Percentiles rank a stretch among this genome's conserved stretches.
Conservation (phyloP, 2,888 invertebrate genomes). For the Congeria kusceri region DNA sequence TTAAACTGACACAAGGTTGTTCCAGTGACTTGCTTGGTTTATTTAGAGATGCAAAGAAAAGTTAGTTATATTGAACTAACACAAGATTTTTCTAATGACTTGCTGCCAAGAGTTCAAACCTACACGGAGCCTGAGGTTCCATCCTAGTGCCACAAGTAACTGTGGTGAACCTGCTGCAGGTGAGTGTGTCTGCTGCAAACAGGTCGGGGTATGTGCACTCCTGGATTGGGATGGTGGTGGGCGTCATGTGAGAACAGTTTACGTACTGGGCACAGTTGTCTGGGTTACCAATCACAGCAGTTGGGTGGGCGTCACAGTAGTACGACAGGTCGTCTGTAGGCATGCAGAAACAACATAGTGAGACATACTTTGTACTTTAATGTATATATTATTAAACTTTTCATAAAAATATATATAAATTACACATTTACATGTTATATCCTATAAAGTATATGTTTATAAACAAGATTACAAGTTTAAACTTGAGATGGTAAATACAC, state of each 20-base stretch:
- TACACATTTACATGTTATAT: too few relatives aligned
- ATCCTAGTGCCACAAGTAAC: conserved; percentile 60
- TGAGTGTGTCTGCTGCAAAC: conserved; percentile 52
- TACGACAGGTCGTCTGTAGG: conserved; percentile 56
- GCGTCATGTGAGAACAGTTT: conserved; percentile 60
- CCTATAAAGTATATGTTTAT: too few relatives aligned
- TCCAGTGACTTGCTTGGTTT: too few relatives aligned
- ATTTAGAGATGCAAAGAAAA: too few relatives aligned
- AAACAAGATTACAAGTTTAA: too few relatives aligned
- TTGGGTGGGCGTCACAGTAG: conserved; percentile 62
- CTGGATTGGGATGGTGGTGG: conserved; percentile 26
- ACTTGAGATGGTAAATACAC: too few relatives aligned
- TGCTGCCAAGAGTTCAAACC: conserved; percentile 26
- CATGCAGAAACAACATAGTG: conserved; percentile 15
- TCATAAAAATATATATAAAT: too few relatives aligned
- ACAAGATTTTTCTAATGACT: too few relatives aligned
- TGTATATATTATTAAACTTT: too few relatives aligned
- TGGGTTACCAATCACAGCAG: conserved; percentile 49
- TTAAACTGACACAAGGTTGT: too few relatives aligned
- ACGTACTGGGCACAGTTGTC: conserved; percentile 69
- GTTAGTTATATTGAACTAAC: too few relatives aligned
- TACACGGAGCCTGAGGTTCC: conserved; percentile 71
- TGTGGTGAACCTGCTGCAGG: conserved; percentile 58
- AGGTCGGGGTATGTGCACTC: conserved; percentile 70
- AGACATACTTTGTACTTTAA: too few relatives aligned